These are phyloP conservation scores for Caretta caretta DNA, from an alignment of 2,113 vertebrate genomes.

Conservation along the genomic window DNA sequence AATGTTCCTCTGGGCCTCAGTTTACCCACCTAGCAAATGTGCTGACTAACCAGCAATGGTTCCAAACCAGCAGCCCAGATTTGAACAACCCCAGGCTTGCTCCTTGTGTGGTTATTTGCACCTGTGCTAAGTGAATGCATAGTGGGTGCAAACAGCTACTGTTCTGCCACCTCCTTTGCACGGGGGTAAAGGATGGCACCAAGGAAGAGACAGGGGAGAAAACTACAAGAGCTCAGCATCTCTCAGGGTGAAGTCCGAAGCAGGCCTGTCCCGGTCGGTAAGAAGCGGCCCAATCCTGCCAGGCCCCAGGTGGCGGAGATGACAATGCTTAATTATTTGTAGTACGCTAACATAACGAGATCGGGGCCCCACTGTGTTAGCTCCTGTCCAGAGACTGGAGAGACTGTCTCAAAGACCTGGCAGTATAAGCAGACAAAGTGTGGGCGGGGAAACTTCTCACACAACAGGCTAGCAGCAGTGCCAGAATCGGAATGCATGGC, in stretches of 20 bases:
- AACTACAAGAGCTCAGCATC: neutral
- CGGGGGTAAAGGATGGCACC: neutral
- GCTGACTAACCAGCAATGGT: neutral
- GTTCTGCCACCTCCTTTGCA: too few species aligned
- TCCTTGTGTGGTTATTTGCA: neutral
- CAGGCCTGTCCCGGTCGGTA: neutral
- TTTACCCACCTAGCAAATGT: neutral
- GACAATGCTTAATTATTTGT: neutral
- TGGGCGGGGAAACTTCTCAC: neutral
- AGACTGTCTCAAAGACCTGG: neutral
- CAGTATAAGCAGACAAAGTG: fast-evolving
- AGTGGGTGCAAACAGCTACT: too few species aligned
- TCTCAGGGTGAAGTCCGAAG: neutral
- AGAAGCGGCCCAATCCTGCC: neutral
- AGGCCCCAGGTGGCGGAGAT: neutral
- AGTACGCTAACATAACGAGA: neutral
- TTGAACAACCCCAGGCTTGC: neutral
- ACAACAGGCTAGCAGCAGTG: neutral
- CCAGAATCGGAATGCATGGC: neutral
- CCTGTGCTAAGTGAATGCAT: neutral
- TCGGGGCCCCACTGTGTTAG: neutral
- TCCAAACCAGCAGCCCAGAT: neutral
- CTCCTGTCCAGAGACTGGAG: too few species aligned
- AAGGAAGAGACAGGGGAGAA: neutral
- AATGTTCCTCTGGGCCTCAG: neutral